Conservation (phyloP, 2,797 vertebrate genomes). For the Chanos chanos region DNA sequence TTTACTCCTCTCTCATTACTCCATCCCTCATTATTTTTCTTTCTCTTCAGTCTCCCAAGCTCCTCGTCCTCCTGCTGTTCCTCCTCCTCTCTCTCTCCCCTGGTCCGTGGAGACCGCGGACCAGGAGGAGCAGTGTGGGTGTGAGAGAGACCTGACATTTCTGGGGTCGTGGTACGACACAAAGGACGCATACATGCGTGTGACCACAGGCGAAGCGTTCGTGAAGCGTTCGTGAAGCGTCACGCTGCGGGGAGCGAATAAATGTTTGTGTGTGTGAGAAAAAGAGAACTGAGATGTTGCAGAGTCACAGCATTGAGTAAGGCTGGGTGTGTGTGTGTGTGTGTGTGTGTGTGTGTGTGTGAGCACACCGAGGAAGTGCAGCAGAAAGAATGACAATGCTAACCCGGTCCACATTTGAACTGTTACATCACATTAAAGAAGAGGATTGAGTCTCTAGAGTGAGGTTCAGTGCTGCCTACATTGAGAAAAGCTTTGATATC, state of each 20-base stretch:
- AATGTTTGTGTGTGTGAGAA: not conserved
- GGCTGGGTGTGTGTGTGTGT: not conserved
- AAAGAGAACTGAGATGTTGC: not conserved
- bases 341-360: slow-evolving; percentile 1
- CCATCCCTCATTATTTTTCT: not conserved
- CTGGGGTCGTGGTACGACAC: not conserved
- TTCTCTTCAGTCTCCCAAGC: no score
- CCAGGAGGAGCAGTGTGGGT: no score
- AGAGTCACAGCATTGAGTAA: not conserved
- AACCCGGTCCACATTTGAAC: no score
- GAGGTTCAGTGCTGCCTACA: no score
- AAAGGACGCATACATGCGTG: not conserved
- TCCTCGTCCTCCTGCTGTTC: not conserved
- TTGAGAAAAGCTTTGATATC: no score
- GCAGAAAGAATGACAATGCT: no score
- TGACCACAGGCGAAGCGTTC: no score
- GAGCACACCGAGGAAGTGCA: not conserved
- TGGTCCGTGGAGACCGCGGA: not conserved
- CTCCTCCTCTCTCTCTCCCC: not conserved
- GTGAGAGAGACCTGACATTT: slow-evolving; percentile 1
- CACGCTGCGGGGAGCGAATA: no score
- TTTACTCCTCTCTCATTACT: not conserved
- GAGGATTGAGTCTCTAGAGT: no score
- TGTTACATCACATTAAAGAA: no score
- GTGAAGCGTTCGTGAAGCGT: no score